Percentiles rank a stretch among this genome's conserved stretches.
Conservation (phyloP, 2,797 vertebrate genomes). For the Falco biarmicus region DNA sequence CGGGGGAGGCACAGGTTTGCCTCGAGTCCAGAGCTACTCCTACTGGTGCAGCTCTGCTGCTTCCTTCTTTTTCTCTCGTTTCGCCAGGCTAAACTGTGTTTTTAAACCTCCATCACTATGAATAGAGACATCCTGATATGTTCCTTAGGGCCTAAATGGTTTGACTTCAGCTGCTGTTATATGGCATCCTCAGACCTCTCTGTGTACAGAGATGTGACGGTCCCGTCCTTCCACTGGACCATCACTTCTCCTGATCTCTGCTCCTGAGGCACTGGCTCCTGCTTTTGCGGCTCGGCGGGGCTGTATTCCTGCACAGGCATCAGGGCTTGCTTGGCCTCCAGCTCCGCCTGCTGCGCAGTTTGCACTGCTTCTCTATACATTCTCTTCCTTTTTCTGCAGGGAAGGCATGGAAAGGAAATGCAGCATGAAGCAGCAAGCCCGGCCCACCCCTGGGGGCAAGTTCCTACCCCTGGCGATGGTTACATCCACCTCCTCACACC, state of each 20-base stretch:
- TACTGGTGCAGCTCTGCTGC: background rate
- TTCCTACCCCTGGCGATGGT: rapidly evolving
- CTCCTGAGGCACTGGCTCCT: slow-evolving; percentile 15
- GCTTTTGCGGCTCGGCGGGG: rapidly evolving
- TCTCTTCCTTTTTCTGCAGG: slow-evolving; percentile 83
- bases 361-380: slow-evolving; percentile 55
- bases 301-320: slow-evolving; percentile 30
- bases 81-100: background rate
- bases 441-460: background rate
- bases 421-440: background rate
- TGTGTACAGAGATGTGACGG: slow-evolving; percentile 73
- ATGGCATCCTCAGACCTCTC: slow-evolving; percentile 41
- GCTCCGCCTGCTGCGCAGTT: slow-evolving; percentile 7
- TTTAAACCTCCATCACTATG: background rate
- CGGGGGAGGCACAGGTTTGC: rapidly evolving
- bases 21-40: background rate
- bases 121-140: background rate
- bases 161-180: background rate
- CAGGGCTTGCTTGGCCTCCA: slow-evolving; percentile 58
- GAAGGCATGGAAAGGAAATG: background rate
- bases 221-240: slow-evolving; percentile 84
- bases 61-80: background rate
- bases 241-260: slow-evolving; percentile 70
- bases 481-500: too few species aligned
- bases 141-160: background rate